Percentiles rank a stretch among this genome's conserved stretches.
Conservation (phyloP, 1,140 invertebrate species). For the Antheraea mylitta region DNA sequence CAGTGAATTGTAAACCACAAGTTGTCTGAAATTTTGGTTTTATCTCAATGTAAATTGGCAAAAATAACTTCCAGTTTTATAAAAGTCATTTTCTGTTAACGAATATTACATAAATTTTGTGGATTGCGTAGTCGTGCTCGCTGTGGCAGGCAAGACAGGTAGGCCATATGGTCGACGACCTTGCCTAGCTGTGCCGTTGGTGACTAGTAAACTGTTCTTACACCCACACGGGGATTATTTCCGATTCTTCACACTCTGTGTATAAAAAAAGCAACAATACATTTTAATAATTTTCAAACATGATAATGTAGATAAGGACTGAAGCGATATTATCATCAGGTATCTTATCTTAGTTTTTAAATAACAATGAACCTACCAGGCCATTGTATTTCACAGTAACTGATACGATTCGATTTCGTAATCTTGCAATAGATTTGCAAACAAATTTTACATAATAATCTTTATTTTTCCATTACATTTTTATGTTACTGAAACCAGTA, state of each 20-base stretch:
- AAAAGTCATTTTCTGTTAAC: neutral
- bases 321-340: constrained; percentile 13
- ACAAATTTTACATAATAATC: neutral
- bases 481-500: neutral
- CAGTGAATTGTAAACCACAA: neutral
- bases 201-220: constrained; percentile 36
- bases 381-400: neutral
- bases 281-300: constrained; percentile 11
- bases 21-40: neutral
- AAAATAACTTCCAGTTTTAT: neutral
- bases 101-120: constrained; percentile 6
- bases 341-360: constrained; percentile 29
- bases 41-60: neutral
- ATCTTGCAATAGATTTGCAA: neutral
- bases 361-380: constrained; percentile 24
- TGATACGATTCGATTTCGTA: neutral
- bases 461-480: neutral
- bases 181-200: constrained; percentile 31
- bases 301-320: constrained; percentile 10
- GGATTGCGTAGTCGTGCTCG: constrained; percentile 26
- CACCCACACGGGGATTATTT: constrained; percentile 40
- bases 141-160: constrained; percentile 28
- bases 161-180: constrained; percentile 53
- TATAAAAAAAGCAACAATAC: constrained; percentile 14
- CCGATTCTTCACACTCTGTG: constrained; percentile 32